Percentiles rank a stretch among this genome's conserved stretches.
phyloP scores from a whole-genome alignment of 2,797 vertebrate species.

The Sciaenops ocellatus region DNA sequence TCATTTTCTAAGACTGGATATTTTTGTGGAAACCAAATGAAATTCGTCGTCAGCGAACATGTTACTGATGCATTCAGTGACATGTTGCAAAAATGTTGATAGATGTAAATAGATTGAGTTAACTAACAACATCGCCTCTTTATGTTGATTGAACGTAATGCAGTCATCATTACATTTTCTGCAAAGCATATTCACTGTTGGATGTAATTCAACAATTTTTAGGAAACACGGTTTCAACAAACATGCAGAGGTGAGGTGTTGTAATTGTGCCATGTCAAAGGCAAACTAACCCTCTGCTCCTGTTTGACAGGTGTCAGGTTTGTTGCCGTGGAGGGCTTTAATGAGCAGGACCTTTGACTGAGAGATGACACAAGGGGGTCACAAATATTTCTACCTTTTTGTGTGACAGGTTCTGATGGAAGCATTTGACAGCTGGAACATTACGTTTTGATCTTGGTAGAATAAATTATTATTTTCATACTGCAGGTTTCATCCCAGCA shows the following conservation, averaged over 20 bases:
- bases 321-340: slow-evolving; percentile 30
- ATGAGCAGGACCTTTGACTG: slow-evolving; percentile 38
- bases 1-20: neutral
- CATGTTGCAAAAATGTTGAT: too few relatives aligned
- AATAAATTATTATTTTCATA: slow-evolving; percentile 52
- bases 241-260: slow-evolving; percentile 14
- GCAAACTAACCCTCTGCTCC: slow-evolving; percentile 19
- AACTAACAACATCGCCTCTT: neutral
- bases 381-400: slow-evolving; percentile 53
- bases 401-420: slow-evolving; percentile 47
- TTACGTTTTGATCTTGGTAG: slow-evolving; percentile 38
- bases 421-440: slow-evolving; percentile 45
- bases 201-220: too few relatives aligned
- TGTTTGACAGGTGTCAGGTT: slow-evolving; percentile 56
- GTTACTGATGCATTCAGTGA: neutral
- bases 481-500: slow-evolving; percentile 36
- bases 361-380: slow-evolving; percentile 48
- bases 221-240: slow-evolving; percentile 16
- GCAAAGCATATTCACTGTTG: neutral
- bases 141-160: neutral
- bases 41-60: too few relatives aligned
- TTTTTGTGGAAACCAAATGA: neutral
- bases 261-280: slow-evolving; percentile 35
- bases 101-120: too few relatives aligned
- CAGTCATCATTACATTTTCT: neutral